Evolutionary conservation across 2,797 vertebrate species (phyloP), one percentile per base, ranked within the genome.

Genomic region (Podarcis siculus): DNA sequence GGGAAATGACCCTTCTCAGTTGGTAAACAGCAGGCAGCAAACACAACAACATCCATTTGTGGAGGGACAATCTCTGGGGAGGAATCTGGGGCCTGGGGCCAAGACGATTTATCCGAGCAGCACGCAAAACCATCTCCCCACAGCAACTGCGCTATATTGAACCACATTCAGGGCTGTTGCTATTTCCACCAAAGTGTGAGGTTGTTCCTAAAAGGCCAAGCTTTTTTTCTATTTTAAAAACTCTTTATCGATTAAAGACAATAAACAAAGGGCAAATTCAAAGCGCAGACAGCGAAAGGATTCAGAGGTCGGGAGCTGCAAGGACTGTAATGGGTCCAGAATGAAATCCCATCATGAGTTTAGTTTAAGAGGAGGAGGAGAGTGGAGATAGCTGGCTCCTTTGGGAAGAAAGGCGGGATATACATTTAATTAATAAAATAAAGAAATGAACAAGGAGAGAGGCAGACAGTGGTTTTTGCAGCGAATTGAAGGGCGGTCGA

Each of bases 401-500:
- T 64, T 64, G 61, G 61, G 21, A 64, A 30, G 67, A 61, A 61
- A 12, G 67, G 67, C 30, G 10, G 67, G 8, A 71, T 30, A 32
- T 32, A 71, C 27, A 30, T 30, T 71, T 71, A n/a, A 71, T 71
- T 12, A 15, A n/a, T 8, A 30, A 12, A 8, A n/a, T 32, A n/a
- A n/a, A 71, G 67, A 69, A 69, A 69, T 69, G 73, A 78, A 78
- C 55, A 19, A 32, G 42, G 42, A 6, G 2, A 27, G 73, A 85
- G 21, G 25, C 42, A 55, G n/a, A 10, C 7, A 69, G 4, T 2
- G 5, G 9, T 19, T 85, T 77, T 8, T 66, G 13, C 8, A 45
- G 5, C 1, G 27, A 19, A 25, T 2, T 1, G 19, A 61, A 21
- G 2, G 5, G 7, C 15, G 4, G 3, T 3, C 3, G 27, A 23